Evolutionary conservation across 2,797 vertebrate species (phyloP), one percentile per base, ranked within the genome.

Genomic region (Arctocebus calabarensis): DNA sequence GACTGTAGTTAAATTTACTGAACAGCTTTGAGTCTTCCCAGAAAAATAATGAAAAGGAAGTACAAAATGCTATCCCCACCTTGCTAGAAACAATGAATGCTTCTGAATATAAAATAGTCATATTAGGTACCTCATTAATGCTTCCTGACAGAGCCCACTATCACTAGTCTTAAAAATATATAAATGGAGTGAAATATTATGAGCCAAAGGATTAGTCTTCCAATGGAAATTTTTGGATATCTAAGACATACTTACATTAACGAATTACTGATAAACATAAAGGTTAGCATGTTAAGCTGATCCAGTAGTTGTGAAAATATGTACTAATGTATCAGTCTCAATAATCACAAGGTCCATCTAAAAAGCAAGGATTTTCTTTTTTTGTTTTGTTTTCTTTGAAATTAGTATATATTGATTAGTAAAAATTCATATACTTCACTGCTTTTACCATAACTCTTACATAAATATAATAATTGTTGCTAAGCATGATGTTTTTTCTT

Each of bases 1-100:
- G 66, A 84, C 43, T 91, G 10, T 12, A 66, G 14, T 73, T 91
- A 71, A 62, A 74, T 71, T 93, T 86, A 66, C 40, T 84, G 77
- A 96, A 68, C 62, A 91, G 25, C 6, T 93, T 70, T 92, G 73
- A 85, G 20, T 84, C 14, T 71, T 94, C 87, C 61, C 12, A 34
- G 77, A 73, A 93, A 64, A 88, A 78, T 0, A 52, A 6, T 13
- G 48, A 86, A 73, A 61, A 29, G 7, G 20, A 70, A 17, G 0
- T 37, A 37, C 5, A 83, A 5, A 94, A 81, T 20, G 20, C 22
- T 66, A 48, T 25, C 3, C 1, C 11, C 0, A 43, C 62, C n/a
- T 52, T 88, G 29, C 32, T 48, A 78, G 27, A 12, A 84, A 17
- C 37, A 61, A 25, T 87, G 2, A 32, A 64, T 84, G 22, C 52